phyloP scores from a whole-genome alignment of 2,888 invertebrate species.

The Tetranychus truncatus region DNA sequence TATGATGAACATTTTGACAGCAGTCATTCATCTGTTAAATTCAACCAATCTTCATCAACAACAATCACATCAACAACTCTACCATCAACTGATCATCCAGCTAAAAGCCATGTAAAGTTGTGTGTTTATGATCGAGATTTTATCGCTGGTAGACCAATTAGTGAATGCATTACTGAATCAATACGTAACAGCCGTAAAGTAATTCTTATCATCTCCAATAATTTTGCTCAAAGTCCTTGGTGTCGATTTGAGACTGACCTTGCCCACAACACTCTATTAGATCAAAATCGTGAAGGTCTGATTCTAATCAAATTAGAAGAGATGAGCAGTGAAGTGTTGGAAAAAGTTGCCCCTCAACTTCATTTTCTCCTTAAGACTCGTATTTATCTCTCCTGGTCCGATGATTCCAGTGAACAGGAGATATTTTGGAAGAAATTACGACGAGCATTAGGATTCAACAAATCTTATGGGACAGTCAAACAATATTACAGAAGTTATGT shows the following conservation, averaged over 20 bases:
- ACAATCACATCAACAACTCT: neutral
- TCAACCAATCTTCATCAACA: neutral
- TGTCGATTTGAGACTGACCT: slow-evolving; percentile 24
- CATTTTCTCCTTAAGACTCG: slow-evolving; percentile 22
- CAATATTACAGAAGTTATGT: slow-evolving; percentile 7
- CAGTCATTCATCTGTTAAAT: neutral
- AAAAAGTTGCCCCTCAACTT: slow-evolving; percentile 18
- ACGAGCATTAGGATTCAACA: slow-evolving; percentile 15
- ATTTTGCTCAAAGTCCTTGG: slow-evolving; percentile 23
- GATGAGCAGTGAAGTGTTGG: slow-evolving; percentile 14
- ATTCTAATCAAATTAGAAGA: slow-evolving; percentile 23
- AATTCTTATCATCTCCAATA: slow-evolving; percentile 22
- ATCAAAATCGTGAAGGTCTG: slow-evolving; percentile 21
- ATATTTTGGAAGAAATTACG: slow-evolving; percentile 18
- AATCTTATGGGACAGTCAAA: slow-evolving; percentile 6
- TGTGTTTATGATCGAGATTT: slow-evolving; percentile 25
- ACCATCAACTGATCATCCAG: slow-evolving; percentile 2
- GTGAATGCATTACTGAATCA: slow-evolving; percentile 22
- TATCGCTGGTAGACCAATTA: slow-evolving; percentile 23
- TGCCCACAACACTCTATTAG: slow-evolving; percentile 21
- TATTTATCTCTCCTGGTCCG: slow-evolving; percentile 21
- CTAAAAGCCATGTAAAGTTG: slow-evolving; percentile 18
- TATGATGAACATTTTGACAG: neutral
- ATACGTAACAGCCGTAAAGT: slow-evolving; percentile 21
- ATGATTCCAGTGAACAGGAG: slow-evolving; percentile 8